Evolutionary conservation across 2,113 vertebrate genomes (phyloP).

Genomic region (Thryonomys swinderianus): DNA sequence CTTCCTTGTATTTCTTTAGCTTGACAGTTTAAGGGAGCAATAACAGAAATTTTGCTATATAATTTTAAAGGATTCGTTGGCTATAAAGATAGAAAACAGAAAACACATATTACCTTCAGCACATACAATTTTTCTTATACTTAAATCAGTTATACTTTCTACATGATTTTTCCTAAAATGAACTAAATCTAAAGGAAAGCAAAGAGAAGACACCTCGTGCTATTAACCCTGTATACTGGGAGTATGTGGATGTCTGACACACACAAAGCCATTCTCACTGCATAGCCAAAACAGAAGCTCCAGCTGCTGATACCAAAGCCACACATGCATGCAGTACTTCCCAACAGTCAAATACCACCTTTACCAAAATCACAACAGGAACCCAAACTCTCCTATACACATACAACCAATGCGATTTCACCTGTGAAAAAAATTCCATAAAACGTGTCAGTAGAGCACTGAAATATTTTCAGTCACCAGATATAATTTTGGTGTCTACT

Average conservation of each 20-base stretch:
- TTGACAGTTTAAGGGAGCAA: neutral
- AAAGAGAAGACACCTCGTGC: neutral
- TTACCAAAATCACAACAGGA: neutral
- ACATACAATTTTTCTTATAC: neutral
- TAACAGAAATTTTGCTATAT: neutral
- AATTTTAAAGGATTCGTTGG: neutral
- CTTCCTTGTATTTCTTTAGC: neutral
- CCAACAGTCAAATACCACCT: neutral
- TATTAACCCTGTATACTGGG: neutral
- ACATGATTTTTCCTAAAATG: neutral
- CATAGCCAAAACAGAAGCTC: neutral
- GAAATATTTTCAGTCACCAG: neutral
- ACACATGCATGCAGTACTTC: neutral
- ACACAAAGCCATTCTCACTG: neutral
- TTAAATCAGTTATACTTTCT: neutral
- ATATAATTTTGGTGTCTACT: neutral
- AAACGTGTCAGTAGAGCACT: neutral
- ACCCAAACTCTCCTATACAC: neutral
- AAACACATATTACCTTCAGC: neutral
- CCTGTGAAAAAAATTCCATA: neutral
- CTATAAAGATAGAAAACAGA: neutral
- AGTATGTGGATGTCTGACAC: neutral
- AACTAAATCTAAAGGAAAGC: neutral
- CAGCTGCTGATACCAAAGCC: neutral
- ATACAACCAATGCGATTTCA: neutral